Conservation (phyloP, 1,140 invertebrate species). For the Drosophila ambigua region DNA sequence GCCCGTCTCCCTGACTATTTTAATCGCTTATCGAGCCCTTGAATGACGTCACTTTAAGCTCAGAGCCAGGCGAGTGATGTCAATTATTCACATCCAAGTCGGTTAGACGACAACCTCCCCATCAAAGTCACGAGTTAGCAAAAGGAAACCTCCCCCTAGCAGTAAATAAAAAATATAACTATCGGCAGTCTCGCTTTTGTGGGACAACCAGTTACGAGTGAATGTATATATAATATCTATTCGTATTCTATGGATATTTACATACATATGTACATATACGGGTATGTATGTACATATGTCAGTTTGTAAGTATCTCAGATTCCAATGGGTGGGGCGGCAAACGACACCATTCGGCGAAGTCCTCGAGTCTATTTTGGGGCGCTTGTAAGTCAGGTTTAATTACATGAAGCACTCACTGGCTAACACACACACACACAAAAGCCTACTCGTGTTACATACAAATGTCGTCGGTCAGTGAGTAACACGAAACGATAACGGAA, state of each 20-base stretch:
- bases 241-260: not conserved
- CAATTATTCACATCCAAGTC: constrained; percentile 56
- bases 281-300: not conserved
- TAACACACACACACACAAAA: constrained; percentile 22
- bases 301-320: constrained; percentile 4
- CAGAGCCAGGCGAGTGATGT: constrained; percentile 26
- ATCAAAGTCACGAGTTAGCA: constrained; percentile 10
- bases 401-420: constrained; percentile 34
- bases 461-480: constrained; percentile 17
- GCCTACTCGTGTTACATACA: constrained; percentile 14
- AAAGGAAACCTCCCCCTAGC: constrained; percentile 27
- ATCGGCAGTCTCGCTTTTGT: too few species aligned
- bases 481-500: constrained; percentile 29
- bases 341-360: constrained; percentile 20
- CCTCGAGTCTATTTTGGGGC: constrained; percentile 47
- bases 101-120: constrained; percentile 25
- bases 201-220: constrained; percentile 2
- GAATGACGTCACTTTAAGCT: constrained; percentile 62
- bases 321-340: constrained; percentile 5
- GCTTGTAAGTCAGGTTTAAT: constrained; percentile 42
- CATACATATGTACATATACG: not conserved
- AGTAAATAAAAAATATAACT: constrained; percentile 33
- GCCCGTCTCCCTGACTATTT: constrained; percentile 3
- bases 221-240: not conserved
- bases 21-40: constrained; percentile 62